Evolutionary conservation across 2,113 vertebrate species (phyloP), one percentile per base, ranked within the genome.

Genomic region (Zingel zingel): DNA sequence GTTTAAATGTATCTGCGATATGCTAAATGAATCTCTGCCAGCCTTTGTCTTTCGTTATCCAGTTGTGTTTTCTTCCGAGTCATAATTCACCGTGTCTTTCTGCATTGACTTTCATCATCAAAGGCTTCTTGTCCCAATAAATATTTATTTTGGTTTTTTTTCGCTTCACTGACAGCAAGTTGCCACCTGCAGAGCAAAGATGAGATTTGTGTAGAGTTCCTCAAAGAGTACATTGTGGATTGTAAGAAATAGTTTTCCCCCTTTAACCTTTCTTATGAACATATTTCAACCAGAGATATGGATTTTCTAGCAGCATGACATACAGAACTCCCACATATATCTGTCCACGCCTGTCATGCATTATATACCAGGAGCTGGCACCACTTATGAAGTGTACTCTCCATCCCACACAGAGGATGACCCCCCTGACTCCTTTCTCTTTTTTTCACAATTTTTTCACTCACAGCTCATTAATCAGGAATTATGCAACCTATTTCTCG

Each of bases 211-310:
- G 74, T 92, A 72, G 86, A 93, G 83, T 88, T 92, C 85, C 51
- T 92, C 88, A 93, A 93, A 90, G 86, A 93, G 70, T 89, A 87
- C 85, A 87, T 79, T 74, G 77, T 92, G 82, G 88, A 94, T 79
- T 90, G 90, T 93, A 90, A 93, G 91, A 80, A 43, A 2, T 11
- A 3, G 9, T 56, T 57, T 9, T 18, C 18, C 25, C 8, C 8
- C 43, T 23, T 59, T 71, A 43, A 80, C 62, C 75, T 58, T 78
- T 86, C 16, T 36, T 77, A 57, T 62, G n/a, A 77, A 61, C 39
- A 18, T 33, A 25, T 45, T 70, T 57, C 27, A 82, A 30, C 33
- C 54, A 67, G 21, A 74, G 27, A 47, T 13, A 27, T n/a, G 39
- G 27, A 45, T 47, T 16, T 79, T 84, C 54, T 14, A 58, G 63